Evolutionary conservation across 2,797 vertebrate species (phyloP).

Genomic region (Coranthus polyacanthus): DNA sequence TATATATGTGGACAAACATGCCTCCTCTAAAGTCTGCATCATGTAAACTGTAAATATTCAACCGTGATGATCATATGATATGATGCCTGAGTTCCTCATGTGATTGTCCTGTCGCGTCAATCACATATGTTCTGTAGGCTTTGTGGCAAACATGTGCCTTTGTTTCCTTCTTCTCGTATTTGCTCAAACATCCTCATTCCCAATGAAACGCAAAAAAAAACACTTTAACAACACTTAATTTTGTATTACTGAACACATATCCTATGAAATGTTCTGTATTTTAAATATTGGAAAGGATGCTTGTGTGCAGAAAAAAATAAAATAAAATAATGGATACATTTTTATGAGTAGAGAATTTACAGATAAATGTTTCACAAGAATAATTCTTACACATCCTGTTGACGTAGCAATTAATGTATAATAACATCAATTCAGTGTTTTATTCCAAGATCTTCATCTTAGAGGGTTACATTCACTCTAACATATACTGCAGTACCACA

Average conservation of each 20-base stretch:
- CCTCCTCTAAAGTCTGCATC: too few species aligned
- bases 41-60: slow-evolving; percentile 22
- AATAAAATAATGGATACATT: too few species aligned
- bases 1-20: too few species aligned
- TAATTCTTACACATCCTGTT: too few species aligned
- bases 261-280: too few species aligned
- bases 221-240: not conserved
- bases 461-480: not conserved
- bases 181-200: slow-evolving; percentile 3
- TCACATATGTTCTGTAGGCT: not conserved
- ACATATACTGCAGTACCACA: not conserved
- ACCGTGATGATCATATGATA: slow-evolving; percentile 47
- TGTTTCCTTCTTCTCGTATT: slow-evolving; percentile 48
- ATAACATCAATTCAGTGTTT: too few species aligned
- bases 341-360: too few species aligned
- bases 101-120: slow-evolving; percentile 44
- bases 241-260: too few species aligned
- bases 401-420: too few species aligned
- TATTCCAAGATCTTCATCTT: not conserved
- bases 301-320: too few species aligned
- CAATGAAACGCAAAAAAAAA: not conserved
- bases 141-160: slow-evolving; percentile 8
- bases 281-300: too few species aligned
- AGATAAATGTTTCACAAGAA: too few species aligned
- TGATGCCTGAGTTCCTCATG: slow-evolving; percentile 68